Evolutionary conservation across 2,888 invertebrate genomes (phyloP).

Genomic region (Artemia sinica): DNA sequence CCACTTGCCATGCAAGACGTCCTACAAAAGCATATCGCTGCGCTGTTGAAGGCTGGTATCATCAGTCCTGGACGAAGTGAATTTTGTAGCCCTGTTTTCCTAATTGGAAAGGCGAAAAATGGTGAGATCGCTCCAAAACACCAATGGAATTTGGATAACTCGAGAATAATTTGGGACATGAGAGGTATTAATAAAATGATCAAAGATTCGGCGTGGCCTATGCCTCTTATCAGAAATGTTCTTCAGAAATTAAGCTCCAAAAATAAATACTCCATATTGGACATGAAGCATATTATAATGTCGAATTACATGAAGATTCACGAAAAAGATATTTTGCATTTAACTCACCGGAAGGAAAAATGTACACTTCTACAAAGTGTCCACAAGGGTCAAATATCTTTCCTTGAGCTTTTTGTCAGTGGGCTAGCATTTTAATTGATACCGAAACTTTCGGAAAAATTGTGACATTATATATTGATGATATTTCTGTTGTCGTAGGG

Average conservation of each 20-base stretch:
- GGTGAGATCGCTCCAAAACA: neutral
- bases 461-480: neutral
- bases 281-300: too few species aligned
- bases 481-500: neutral
- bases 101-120: neutral
- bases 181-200: neutral
- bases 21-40: too few species aligned
- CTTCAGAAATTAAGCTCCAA: too few species aligned
- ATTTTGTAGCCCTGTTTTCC: neutral
- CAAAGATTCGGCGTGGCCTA: neutral
- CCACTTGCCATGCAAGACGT: too few species aligned
- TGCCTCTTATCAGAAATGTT: neutral
- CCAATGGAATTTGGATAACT: neutral
- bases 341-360: too few species aligned
- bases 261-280: too few species aligned
- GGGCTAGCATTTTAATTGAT: conserved; percentile 7
- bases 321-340: too few species aligned
- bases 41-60: too few species aligned
- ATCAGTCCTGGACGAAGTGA: too few species aligned
- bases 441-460: neutral
- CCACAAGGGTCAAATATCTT: too few species aligned
- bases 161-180: neutral
- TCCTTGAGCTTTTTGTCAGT: conserved; percentile 2
- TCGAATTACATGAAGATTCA: too few species aligned
- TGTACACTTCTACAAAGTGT: too few species aligned